These are phyloP conservation scores for Picus viridis DNA, from an alignment of 2,797 vertebrate species.

Conservation along the genomic window DNA sequence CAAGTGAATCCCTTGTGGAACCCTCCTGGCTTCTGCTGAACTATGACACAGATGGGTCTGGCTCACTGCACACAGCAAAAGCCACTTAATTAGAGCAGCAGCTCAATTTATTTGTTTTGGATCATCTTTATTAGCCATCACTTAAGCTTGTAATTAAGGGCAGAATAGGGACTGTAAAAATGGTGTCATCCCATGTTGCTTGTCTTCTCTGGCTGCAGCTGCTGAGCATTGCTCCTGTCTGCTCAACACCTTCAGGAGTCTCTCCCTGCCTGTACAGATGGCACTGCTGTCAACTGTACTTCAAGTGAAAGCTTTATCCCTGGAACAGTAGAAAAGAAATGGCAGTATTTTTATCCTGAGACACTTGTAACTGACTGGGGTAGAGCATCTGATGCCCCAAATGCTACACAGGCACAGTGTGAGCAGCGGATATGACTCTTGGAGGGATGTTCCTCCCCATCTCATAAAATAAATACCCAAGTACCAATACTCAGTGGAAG, in stretches of 20 bases:
- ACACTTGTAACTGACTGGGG: not conserved
- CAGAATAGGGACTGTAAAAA: not conserved
- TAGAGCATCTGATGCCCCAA: not conserved
- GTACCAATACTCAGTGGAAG: not conserved
- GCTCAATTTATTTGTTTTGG: constrained; percentile 61
- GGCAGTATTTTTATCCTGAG: not conserved
- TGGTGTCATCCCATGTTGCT: not conserved
- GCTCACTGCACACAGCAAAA: constrained; percentile 14
- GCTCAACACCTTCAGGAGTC: not conserved
- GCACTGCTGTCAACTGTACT: not conserved
- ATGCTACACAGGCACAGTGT: accelerated
- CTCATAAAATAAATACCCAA: not conserved
- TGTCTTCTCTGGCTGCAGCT: not conserved
- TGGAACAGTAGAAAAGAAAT: not conserved
- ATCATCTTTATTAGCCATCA: constrained; percentile 48
- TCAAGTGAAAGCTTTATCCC: not conserved
- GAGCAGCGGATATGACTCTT: not conserved
- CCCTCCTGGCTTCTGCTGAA: constrained; percentile 19
- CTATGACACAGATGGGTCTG: constrained; percentile 24
- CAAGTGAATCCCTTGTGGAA: not conserved
- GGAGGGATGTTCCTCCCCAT: not conserved
- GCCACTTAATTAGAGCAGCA: constrained; percentile 52
- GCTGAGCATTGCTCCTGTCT: not conserved
- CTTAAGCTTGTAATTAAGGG: constrained; percentile 34
- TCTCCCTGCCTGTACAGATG: not conserved